These are phyloP conservation scores for Anser brachyrhynchus DNA, from an alignment of 2,113 vertebrate genomes.

Conservation along the genomic window DNA sequence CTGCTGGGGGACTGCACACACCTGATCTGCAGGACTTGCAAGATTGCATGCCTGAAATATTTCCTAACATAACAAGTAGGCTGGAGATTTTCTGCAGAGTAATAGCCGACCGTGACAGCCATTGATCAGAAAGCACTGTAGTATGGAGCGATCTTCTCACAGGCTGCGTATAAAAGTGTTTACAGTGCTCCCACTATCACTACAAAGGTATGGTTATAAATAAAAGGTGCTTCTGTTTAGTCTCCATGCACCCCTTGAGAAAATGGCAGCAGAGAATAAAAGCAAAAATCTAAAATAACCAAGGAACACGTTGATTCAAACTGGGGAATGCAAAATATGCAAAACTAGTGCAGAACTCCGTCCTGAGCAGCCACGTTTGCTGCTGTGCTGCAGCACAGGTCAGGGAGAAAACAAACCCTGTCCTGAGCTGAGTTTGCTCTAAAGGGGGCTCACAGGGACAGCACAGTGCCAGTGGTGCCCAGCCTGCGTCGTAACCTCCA, in stretches of 20 bases:
- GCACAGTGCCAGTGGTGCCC: accelerated
- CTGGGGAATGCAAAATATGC: neutral
- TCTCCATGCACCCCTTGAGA: accelerated
- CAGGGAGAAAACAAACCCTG: neutral
- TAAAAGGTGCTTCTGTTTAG: neutral
- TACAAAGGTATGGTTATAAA: neutral
- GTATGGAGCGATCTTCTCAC: neutral
- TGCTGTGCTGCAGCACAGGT: neutral
- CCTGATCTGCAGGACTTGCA: neutral
- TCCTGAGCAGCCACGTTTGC: neutral
- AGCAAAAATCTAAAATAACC: neutral
- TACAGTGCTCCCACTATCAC: neutral
- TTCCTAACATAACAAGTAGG: neutral
- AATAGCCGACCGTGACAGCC: neutral
- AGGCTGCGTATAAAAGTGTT: neutral
- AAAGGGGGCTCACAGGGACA: neutral
- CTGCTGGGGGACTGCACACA: neutral
- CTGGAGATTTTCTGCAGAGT: neutral
- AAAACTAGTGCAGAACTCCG: neutral
- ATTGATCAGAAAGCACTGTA: conserved; percentile 17
- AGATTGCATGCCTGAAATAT: neutral
- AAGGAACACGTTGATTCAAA: neutral
- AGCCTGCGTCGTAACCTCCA: neutral
- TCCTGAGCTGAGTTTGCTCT: neutral
- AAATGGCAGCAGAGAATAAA: neutral